Evolutionary conservation across 1,140 invertebrate species (phyloP), one percentile per base, ranked within the genome.

Genomic region (Nephila pilipes): DNA sequence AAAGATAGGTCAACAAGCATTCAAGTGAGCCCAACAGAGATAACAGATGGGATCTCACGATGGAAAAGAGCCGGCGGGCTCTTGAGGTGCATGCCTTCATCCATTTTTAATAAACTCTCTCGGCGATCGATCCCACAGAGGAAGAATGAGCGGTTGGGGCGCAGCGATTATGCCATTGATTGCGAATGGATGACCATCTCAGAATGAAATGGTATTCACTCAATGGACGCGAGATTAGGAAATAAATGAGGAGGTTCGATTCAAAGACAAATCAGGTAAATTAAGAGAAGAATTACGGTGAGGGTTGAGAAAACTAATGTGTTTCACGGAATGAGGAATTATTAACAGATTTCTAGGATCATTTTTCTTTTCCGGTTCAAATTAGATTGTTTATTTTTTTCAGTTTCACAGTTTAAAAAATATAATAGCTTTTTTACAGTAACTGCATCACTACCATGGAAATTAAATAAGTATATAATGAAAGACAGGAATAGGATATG

Each of bases 61-160:
- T 36, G 29, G 69, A 29, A 36, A 75, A 75, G 69, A 75, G 69
- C 69, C 46, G 81, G 1, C 55, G 54, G 38, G 80, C 32, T 65
- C 63, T 65, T 65, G 63, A 65, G 63, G 63, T 65, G 63, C 63
- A 29, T 29, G 22, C 54, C 83, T 85, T 60, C 58, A 87, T 87
- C 85, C 85, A 87, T 87, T 87, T 87, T 87, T 87, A 87, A 87
- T 87, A 63, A 58, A 87, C n/a, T 60, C 29, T 22, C 10, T 22
- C 18, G 38, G 38, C 85, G 85, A 87, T 87, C 85, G 85, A 87
- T 87, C 38, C 22, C 8, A n/a, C 63, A 65, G n/a, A 65, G 10
- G 55, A 87, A 87, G 85, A 60, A n/a, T 10, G 25, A 32, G 22
- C 36, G 85, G 58, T 32, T 22, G n/a, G 36, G 22, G 38, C 80